Conservation (phyloP, 2,888 invertebrate genomes). For the Gastracanthus pulcherrimus region DNA sequence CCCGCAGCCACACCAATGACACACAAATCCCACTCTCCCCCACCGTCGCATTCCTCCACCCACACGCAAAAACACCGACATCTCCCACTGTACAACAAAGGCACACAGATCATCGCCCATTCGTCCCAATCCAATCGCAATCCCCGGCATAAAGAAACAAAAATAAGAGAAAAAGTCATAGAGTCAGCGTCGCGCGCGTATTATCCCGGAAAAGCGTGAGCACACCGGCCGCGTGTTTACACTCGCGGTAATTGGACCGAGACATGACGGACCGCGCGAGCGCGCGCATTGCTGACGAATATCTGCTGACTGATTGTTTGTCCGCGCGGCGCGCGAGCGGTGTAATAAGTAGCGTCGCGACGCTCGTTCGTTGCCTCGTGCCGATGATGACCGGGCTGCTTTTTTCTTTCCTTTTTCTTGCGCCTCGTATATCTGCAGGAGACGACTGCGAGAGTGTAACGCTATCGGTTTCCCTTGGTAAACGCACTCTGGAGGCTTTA, state of each 20-base stretch:
- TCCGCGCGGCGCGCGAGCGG: conserved; percentile 50
- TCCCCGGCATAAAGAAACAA: background rate
- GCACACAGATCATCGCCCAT: no score
- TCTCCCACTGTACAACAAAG: no score
- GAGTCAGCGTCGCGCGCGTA: background rate
- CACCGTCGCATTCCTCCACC: no score
- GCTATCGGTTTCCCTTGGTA: conserved; percentile 39
- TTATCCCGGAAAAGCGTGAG: conserved; percentile 8
- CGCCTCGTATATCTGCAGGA: no score
- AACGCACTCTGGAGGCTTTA: conserved; percentile 21
- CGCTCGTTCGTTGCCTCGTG: background rate
- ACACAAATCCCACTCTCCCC: no score
- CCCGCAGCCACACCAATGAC: no score
- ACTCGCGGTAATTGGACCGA: conserved; percentile 61
- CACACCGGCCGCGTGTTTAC: conserved; percentile 40
- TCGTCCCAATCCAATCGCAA: no score
- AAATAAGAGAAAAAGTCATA: conserved; percentile 1
- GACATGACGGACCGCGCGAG: conserved; percentile 59
- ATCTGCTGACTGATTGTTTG: conserved; percentile 63
- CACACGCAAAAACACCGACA: no score
- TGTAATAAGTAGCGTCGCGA: conserved; percentile 47
- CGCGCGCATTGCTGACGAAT: no score
- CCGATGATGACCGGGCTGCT: conserved; percentile 32
- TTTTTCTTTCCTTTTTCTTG: conserved; percentile 6
- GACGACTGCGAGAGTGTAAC: background rate